Evolutionary conservation across 2,797 vertebrate species (phyloP).

Genomic region (Sebastes jordani): DNA sequence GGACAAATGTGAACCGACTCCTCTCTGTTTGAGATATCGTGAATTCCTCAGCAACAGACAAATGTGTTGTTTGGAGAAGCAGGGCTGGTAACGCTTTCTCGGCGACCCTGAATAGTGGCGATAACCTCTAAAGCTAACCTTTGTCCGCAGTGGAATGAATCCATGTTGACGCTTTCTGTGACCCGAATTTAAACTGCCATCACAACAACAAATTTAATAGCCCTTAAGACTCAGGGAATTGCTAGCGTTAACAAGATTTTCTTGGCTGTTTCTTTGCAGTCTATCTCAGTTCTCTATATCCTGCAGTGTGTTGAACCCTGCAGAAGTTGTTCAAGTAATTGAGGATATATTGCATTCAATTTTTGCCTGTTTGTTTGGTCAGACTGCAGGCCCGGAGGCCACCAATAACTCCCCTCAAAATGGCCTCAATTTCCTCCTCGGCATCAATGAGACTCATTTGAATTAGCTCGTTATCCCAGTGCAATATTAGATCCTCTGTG

Average conservation of each 20-base stretch:
- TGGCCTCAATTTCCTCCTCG: conserved; percentile 58
- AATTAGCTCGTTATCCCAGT: conserved; percentile 49
- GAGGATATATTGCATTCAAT: conserved; percentile 40
- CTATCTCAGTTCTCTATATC: conserved; percentile 1
- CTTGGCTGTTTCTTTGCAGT: conserved; percentile 7
- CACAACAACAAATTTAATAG: conserved; percentile 45
- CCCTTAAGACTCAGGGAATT: conserved; percentile 21
- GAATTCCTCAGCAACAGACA: conserved; percentile 18
- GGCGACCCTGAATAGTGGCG: conserved; percentile 24
- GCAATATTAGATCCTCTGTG: conserved; percentile 49
- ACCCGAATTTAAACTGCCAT: conserved; percentile 51
- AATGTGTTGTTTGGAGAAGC: conserved; percentile 37
- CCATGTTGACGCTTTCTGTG: conserved; percentile 33
- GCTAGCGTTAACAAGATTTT: conserved; percentile 29
- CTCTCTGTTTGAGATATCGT: conserved; percentile 13
- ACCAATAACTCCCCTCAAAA: conserved; percentile 40
- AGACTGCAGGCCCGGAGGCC: conserved; percentile 37
- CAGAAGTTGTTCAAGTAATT: conserved; percentile 40
- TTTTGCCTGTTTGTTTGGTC: conserved; percentile 51
- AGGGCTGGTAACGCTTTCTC: conserved; percentile 19
- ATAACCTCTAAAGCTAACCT: conserved; percentile 63
- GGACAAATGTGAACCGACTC: conserved; percentile 11
- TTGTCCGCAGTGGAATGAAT: conserved; percentile 50
- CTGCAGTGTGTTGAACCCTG: conserved; percentile 14
- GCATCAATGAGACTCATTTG: conserved; percentile 50